Evolutionary conservation across 2,888 invertebrate species (phyloP), one percentile per base, ranked within the genome.

Genomic region (Noctua janthina): DNA sequence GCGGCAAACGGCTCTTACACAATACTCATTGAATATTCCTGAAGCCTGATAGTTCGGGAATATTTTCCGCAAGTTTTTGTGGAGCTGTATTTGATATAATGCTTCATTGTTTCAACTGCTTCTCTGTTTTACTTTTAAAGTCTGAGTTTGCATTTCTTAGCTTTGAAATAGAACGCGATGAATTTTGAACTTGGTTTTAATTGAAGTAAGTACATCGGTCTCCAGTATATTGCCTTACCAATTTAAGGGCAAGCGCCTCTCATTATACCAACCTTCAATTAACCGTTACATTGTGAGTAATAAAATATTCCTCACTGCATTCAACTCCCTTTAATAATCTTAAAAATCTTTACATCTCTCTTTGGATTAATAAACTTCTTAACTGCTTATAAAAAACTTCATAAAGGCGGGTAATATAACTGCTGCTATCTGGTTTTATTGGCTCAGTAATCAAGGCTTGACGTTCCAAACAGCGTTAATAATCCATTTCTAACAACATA

Each of bases 301-400:
- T 91, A 92, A 91, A 88, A 90, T 86, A 90, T 88, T 86, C 79
- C 81, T 85, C 75, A 76, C 71, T 85, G 74, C 77, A 86, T 86
- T 82, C 87, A 86, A 88, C 86, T 86, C 86, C 78, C 86, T 85
- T 90, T 91, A 91, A 92, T 91, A 91, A 91, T 87, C 85, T 89
- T 87, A 91, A 91, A 92, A 89, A 87, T 90, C 90, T 91, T 91
- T 87, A 91, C 89, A 89, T 90, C 90, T 90, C 90, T 90, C 91
- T 91, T 90, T 88, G 89, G 91, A 92, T 92, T 92, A 92, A 92
- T 93, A 93, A 91, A 92, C 88, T 91, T 91, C 87, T 89, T 93
- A 91, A 93, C 90, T 90, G 90, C 91, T 90, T 92, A 92, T 93
- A 93, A 94, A 93, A 93, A 93, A 92, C 91, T 93, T 93, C 92